These are phyloP conservation scores for Tipula lateralis DNA, from an alignment of 2,888 invertebrate species.

Conservation along the genomic window DNA sequence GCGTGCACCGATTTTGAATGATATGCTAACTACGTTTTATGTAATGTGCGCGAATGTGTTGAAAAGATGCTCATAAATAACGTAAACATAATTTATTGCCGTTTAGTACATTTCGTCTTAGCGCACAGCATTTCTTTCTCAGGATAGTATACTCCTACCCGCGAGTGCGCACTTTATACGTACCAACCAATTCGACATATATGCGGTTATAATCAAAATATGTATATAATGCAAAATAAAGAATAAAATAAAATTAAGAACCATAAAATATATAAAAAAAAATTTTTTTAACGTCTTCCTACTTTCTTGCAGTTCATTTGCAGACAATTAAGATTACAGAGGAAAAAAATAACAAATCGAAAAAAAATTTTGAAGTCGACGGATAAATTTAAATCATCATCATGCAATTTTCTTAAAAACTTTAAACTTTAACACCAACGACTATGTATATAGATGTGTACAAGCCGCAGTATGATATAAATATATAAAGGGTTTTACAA, in stretches of 20 bases:
- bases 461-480: background rate
- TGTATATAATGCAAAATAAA: too few species aligned
- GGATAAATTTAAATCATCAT: background rate
- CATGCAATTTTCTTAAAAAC: background rate
- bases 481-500: background rate
- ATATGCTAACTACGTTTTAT: background rate
- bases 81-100: background rate
- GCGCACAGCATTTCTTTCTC: background rate
- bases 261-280: background rate
- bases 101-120: background rate
- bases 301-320: conserved; percentile 1
- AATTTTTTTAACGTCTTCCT: background rate
- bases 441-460: too few species aligned
- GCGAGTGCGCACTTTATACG: background rate
- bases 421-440: background rate
- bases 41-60: background rate
- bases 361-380: background rate
- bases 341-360: background rate
- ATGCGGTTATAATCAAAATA: background rate
- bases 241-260: background rate
- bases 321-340: conserved; percentile 6
- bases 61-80: background rate
- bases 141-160: background rate
- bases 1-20: background rate
- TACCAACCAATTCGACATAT: background rate